Percentiles rank a stretch among this genome's conserved stretches.
Conservation (phyloP, 2,797 vertebrate genomes). For the Caiman crocodilus region DNA sequence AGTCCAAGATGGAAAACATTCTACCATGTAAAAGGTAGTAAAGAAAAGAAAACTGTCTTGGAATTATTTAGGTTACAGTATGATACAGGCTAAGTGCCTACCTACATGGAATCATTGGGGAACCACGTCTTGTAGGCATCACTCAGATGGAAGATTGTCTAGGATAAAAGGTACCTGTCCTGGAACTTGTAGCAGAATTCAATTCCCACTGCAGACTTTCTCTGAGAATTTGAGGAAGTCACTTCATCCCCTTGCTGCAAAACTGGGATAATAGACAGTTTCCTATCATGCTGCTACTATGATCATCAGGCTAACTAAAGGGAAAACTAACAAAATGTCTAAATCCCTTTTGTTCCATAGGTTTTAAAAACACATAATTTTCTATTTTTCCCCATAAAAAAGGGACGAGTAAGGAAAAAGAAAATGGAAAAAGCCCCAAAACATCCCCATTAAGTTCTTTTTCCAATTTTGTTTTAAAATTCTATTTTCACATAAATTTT, state of each 20-base stretch:
- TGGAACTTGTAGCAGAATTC: not conserved
- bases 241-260: not conserved
- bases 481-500: not conserved
- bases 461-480: no score
- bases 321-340: not conserved
- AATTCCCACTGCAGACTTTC: not conserved
- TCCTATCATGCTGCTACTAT: not conserved
- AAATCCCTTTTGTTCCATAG: accelerated
- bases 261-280: not conserved
- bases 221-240: not conserved
- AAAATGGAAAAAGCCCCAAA: not conserved
- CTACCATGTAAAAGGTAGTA: not conserved
- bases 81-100: not conserved
- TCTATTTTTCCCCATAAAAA: not conserved
- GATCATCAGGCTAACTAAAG: not conserved
- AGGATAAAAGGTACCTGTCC: not conserved
- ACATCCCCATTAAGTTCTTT: not conserved
- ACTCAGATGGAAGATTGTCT: not conserved
- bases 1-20: not conserved
- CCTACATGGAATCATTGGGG: not conserved
- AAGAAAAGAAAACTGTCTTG: not conserved
- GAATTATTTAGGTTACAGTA: not conserved
- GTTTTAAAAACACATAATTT: not conserved
- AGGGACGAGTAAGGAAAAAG: not conserved
- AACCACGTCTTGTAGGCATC: not conserved